These are phyloP conservation scores for Agelastica alni DNA, from an alignment of 2,888 invertebrate species.

Conservation along the genomic window DNA sequence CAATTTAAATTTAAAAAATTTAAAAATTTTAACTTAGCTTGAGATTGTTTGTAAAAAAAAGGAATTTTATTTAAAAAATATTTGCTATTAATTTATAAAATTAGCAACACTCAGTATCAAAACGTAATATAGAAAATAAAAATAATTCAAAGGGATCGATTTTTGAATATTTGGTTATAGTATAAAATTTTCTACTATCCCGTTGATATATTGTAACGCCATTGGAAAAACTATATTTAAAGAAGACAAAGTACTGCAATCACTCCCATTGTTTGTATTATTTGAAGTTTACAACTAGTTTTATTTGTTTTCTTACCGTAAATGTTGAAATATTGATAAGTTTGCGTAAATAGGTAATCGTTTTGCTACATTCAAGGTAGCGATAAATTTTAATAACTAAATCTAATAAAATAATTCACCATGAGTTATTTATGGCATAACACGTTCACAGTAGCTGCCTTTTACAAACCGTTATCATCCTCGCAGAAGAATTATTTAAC, in stretches of 20 bases:
- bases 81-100: too few relatives aligned
- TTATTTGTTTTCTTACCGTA: slow-evolving; percentile 21
- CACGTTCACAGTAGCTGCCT: neutral
- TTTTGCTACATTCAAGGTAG: slow-evolving; percentile 11
- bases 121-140: too few relatives aligned
- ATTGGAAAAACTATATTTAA: slow-evolving; percentile 13
- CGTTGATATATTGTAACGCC: too few relatives aligned
- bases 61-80: too few relatives aligned
- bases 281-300: slow-evolving; percentile 24
- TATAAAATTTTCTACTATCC: too few relatives aligned
- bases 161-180: too few relatives aligned
- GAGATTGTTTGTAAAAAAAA: too few relatives aligned
- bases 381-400: slow-evolving; percentile 4
- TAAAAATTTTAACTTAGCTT: too few relatives aligned
- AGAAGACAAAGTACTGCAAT: slow-evolving; percentile 18
- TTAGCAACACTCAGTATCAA: too few relatives aligned
- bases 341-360: slow-evolving; percentile 12
- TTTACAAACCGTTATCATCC: neutral
- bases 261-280: slow-evolving; percentile 24
- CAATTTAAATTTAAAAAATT: too few relatives aligned
- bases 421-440: neutral
- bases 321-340: slow-evolving; percentile 25
- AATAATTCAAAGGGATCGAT: too few relatives aligned
- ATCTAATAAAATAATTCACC: slow-evolving; percentile 11
- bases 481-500: neutral